phyloP scores from a whole-genome alignment of 2,113 vertebrate genomes.

The Cathartes aura region DNA sequence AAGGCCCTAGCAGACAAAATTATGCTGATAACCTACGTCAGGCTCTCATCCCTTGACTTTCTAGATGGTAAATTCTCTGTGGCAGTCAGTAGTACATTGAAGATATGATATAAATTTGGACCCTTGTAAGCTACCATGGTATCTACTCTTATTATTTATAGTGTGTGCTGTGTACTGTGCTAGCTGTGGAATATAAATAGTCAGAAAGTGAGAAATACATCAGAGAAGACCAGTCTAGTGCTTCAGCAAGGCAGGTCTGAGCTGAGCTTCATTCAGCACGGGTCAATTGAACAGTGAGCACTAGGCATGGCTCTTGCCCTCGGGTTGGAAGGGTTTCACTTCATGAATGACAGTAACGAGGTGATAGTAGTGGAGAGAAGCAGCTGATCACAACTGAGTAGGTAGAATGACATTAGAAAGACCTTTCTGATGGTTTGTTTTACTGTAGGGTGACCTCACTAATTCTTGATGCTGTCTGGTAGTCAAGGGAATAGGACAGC shows the following conservation, averaged over 20 bases:
- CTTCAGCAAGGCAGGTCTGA: neutral
- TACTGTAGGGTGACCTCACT: neutral
- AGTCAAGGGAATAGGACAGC: neutral
- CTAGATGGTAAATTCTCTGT: neutral
- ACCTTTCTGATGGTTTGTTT: neutral
- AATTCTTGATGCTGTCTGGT: neutral
- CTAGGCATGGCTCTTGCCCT: neutral
- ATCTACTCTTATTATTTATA: neutral
- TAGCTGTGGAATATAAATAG: neutral
- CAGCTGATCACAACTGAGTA: neutral
- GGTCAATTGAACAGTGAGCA: neutral
- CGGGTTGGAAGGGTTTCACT: neutral
- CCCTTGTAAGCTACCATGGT: fast-evolving
- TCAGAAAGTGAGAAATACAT: neutral
- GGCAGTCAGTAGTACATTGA: too few relatives aligned
- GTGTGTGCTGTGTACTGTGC: neutral
- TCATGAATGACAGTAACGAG: neutral
- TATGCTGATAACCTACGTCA: neutral
- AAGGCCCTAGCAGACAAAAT: neutral
- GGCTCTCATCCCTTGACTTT: neutral
- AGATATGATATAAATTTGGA: neutral
- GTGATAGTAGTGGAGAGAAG: neutral
- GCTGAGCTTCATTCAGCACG: neutral
- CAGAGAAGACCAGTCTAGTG: neutral
- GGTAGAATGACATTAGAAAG: neutral